Evolutionary conservation across 2,888 invertebrate species (phyloP).

Genomic region (Brenthis ino): DNA sequence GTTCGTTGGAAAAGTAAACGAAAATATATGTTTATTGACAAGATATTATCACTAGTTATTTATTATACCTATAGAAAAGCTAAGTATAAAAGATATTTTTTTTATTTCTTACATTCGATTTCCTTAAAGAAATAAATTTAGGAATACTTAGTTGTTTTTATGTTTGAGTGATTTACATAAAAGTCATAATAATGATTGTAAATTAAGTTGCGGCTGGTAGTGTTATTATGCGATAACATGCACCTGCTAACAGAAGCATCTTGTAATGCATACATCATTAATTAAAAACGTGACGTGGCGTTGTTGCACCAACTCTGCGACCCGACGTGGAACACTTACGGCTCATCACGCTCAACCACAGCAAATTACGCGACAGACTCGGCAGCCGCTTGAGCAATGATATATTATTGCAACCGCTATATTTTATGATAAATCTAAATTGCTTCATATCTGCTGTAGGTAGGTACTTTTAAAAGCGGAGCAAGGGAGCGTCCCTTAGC

Average conservation of each 20-base stretch:
- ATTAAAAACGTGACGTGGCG: slow-evolving; percentile 62
- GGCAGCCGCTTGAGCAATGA: slow-evolving; percentile 63
- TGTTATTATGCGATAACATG: slow-evolving; percentile 24
- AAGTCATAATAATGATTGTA: neutral
- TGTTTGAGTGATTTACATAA: no score
- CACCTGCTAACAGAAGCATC: slow-evolving; percentile 29
- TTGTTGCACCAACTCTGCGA: slow-evolving; percentile 63
- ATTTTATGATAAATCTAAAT: slow-evolving; percentile 67
- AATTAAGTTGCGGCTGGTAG: slow-evolving; percentile 15
- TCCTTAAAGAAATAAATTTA: no score
- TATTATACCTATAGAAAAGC: no score
- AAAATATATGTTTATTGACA: no score
- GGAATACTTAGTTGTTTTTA: no score
- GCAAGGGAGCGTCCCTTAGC: slow-evolving; percentile 57
- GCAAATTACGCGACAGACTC: slow-evolving; percentile 58
- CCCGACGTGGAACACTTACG: slow-evolving; percentile 56
- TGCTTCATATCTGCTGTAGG: slow-evolving; percentile 47
- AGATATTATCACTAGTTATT: no score
- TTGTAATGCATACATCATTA: slow-evolving; percentile 52
- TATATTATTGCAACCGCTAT: slow-evolving; percentile 52
- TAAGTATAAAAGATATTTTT: no score
- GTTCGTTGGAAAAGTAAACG: no score
- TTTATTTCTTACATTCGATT: no score
- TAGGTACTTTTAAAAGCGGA: slow-evolving; percentile 18
- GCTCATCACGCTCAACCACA: slow-evolving; percentile 70